phyloP scores from a whole-genome alignment of 2,113 vertebrate species.

The Atractosteus spatula region DNA sequence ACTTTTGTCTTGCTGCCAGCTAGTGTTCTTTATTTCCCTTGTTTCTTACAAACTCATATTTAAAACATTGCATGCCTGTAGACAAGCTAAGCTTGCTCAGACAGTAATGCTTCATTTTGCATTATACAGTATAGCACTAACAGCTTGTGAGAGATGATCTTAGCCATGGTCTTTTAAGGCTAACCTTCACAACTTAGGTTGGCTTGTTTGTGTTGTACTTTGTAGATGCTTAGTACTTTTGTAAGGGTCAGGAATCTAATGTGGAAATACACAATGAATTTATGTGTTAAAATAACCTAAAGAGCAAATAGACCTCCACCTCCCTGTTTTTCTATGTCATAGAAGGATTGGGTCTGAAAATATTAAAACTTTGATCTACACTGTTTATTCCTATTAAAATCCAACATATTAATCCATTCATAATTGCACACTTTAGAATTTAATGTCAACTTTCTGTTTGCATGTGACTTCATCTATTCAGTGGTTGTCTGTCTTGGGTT shows the following conservation, averaged over 20 bases:
- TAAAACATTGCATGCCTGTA: slow-evolving; percentile 11
- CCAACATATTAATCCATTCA: no score
- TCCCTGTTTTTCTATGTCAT: no score
- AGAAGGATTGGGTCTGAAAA: no score
- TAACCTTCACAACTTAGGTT: background rate
- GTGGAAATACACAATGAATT: background rate
- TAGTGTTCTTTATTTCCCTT: slow-evolving; percentile 10
- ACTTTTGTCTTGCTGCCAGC: slow-evolving; percentile 18
- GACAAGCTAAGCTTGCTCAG: slow-evolving; percentile 6
- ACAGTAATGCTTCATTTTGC: background rate
- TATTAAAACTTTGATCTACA: no score
- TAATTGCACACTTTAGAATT: no score
- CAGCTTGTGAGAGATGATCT: slow-evolving; percentile 7
- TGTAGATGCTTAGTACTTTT: background rate
- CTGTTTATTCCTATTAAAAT: no score
- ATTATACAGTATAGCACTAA: background rate
- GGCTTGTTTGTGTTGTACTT: background rate
- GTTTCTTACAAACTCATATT: slow-evolving; percentile 9
- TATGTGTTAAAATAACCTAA: background rate
- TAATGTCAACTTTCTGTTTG: no score
- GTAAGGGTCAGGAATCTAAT: background rate
- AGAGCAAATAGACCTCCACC: no score
- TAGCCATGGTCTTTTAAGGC: background rate
- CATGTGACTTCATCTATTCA: no score
- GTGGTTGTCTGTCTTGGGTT: no score